Conservation (phyloP, 2,113 vertebrate genomes). For the Sula dactylatra region DNA sequence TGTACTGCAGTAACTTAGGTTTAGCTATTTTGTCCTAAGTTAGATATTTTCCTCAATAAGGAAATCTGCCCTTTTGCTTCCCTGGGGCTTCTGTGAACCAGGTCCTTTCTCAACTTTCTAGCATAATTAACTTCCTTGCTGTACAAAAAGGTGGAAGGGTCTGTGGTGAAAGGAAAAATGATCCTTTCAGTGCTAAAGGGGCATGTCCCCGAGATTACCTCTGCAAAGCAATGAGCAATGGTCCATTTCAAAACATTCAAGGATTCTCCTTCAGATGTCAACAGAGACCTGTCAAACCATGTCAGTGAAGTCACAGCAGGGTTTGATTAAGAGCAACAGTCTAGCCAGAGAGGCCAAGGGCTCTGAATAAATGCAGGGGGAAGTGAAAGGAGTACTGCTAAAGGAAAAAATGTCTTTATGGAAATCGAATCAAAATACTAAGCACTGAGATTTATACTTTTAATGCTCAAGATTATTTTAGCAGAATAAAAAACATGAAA, state of each 20-base stretch:
- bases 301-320: neutral
- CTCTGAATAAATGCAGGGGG: neutral
- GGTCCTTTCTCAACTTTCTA: neutral
- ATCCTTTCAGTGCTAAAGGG: neutral
- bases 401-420: neutral
- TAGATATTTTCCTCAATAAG: neutral
- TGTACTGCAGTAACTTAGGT: neutral
- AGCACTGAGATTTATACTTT: neutral
- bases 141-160: neutral
- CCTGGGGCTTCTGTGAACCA: neutral
- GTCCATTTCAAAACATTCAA: neutral
- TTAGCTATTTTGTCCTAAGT: neutral
- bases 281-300: neutral
- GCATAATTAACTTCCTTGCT: conserved; percentile 5
- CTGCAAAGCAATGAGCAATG: neutral
- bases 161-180: neutral
- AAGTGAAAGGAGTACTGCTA: neutral
- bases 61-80: neutral
- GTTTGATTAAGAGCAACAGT: neutral
- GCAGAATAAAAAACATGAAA: neutral
- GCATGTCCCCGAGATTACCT: neutral
- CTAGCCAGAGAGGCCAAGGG: neutral
- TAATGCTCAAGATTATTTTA: conserved; percentile 20
- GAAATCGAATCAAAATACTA: conserved; percentile 20
- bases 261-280: conserved; percentile 13